Evolutionary conservation across 2,797 vertebrate species (phyloP), one percentile per base, ranked within the genome.

Genomic region (Rhinatrema bivittatum): DNA sequence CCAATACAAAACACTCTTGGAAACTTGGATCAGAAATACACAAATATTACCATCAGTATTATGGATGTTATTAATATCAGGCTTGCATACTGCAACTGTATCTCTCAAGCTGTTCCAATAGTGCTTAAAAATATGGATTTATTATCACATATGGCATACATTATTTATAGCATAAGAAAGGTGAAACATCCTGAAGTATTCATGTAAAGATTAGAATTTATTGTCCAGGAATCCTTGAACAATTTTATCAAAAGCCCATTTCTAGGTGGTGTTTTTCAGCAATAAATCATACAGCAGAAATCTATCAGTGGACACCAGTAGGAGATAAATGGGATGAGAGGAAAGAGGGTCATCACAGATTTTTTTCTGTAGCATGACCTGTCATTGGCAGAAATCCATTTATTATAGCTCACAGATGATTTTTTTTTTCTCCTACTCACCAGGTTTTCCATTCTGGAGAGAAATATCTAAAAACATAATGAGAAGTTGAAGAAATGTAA

Each of bases 241-340:
- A 98, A 97, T 99, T 99, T 98, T 97, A 98, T 99, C 94, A 99
- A 97, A 99, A 95, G 91, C 93, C 92, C 89, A 96, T 98, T 98
- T 94, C 91, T 83, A 86, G 85, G 85, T 96, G 86, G 88, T 88
- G 91, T 95, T 98, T 93, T 94, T 91, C 87, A 86, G 82, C 83
- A 89, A 96, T 98, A 99, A 98, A 97, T 99, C 94, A 98, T 81
- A 57, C 48, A 81, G 81, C 63, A 88, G 85, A 85, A 91, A 94
- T 91, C 90, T 91, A 91, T 91, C 89, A 87, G 87, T 87, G 88
- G 91, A 95, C 91, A 96, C 90, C 86, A 89, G 86, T 87, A 87
- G 79, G 89, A 97, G 92, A 98, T 96, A 96, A 94, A 99, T 98
- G 92, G 84, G 66, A 89, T 80, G 73, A 60, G 80, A 86, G 90